phyloP scores from a whole-genome alignment of 2,888 invertebrate species.

The Parthenolecanium corni region DNA sequence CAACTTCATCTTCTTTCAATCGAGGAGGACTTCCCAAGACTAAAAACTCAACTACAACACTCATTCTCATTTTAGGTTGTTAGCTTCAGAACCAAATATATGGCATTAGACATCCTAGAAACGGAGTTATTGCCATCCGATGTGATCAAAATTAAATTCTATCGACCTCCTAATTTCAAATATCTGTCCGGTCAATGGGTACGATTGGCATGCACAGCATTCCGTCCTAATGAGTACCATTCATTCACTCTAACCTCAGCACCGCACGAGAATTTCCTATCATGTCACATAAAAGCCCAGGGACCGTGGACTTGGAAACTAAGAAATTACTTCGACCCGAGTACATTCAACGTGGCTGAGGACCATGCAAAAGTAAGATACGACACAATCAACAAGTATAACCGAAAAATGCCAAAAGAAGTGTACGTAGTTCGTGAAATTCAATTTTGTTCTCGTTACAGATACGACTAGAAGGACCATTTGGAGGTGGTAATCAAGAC shows the following conservation, averaged over 20 bases:
- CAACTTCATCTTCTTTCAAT: too few species aligned
- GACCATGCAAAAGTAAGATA: conserved; percentile 53
- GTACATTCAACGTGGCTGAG: conserved; percentile 74
- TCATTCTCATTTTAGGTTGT: conserved; percentile 51
- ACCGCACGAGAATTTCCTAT: conserved; percentile 87
- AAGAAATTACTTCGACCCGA: conserved; percentile 85
- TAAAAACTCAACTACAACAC: too few species aligned
- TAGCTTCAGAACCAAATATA: conserved; percentile 76
- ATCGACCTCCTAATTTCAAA: conserved; percentile 87
- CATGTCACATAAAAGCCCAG: conserved; percentile 84
- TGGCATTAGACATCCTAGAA: conserved; percentile 84
- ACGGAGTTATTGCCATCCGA: conserved; percentile 88
- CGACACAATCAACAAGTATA: too few species aligned
- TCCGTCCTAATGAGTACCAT: conserved; percentile 80
- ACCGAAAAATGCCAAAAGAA: too few species aligned
- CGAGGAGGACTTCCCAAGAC: too few species aligned
- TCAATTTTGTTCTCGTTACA: conserved; percentile 20
- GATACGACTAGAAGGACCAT: conserved; percentile 79
- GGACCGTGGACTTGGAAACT: conserved; percentile 97
- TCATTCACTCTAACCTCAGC: conserved; percentile 92
- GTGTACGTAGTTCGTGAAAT: too few species aligned
- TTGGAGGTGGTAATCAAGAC: conserved; percentile 94
- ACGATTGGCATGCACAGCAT: conserved; percentile 78
- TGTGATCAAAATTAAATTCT: conserved; percentile 88
- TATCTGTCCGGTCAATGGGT: conserved; percentile 93